Base-by-base conservation (phyloP, 2,888 invertebrate species). In the Drosophila macrospina region DNA sequence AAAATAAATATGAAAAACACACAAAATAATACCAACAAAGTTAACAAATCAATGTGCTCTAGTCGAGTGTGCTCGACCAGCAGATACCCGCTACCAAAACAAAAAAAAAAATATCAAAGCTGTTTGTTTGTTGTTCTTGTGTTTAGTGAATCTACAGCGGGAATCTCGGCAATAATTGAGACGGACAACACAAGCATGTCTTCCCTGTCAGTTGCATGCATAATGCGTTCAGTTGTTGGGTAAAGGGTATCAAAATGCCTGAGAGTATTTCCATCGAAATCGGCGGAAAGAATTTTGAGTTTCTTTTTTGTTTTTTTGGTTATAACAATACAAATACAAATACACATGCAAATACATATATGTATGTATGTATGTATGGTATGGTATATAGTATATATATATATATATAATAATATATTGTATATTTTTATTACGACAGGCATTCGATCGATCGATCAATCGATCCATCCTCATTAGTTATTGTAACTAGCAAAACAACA, bases 201-300 rank as follows among this genome's bases (percentile, higher is more conserved):
- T 47, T 47, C 32, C 47, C 16, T 47, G 30, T 47, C 47, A 6
- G 7, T 26, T 26, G 13, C 13, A 44, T 44, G 44, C 47, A 32
- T 32, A n/a, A n/a, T 32, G 8, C 13, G 0, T 28, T 7, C n/a
- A 5, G n/a, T 44, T 44, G n/a, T 34, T 30, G 47, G 37, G 45
- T 60, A 71, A 48, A 61, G 69, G 62, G 71, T 69, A 76, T 52
- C 37, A 24, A 42, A 59, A 51, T 65, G 79, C 79, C 79, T 80
- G 84, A 86, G 79, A 80, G 48, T 64, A 44, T 61, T 60, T 76
- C 37, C 54, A 80, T 66, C 42, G 60, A 52, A 42, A 57, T 65
- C 60, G 63, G 64, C 59, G 59, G 72, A 74, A 62, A 65, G 42
- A 57, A 69, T 56, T 60, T 57, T 36, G 15, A 42, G 30, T 56